phyloP scores from a whole-genome alignment of 2,113 vertebrate species.

The Toxotes chatareus region DNA sequence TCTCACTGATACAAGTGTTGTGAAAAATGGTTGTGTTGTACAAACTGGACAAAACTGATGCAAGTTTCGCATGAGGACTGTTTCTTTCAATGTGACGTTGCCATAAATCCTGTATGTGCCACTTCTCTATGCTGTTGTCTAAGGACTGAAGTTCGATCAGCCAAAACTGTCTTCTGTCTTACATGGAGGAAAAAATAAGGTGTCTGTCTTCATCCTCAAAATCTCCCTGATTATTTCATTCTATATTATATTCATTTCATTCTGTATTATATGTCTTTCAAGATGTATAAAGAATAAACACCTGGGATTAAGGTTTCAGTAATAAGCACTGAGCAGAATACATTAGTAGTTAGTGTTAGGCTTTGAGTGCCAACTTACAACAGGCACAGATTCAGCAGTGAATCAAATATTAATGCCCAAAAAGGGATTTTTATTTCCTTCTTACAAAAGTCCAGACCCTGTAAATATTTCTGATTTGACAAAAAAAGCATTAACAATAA shows the following conservation, averaged over 20 bases:
- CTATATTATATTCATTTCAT: conserved; percentile 19
- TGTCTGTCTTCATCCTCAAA: conserved; percentile 18
- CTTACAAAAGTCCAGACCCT: conserved; percentile 6
- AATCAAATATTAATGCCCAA: conserved; percentile 1
- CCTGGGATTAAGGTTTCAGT: conserved; percentile 17
- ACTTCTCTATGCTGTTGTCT: conserved; percentile 29
- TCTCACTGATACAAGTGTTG: background rate
- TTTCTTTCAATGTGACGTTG: conserved; percentile 52
- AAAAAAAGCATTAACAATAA: background rate
- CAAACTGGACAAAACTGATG: conserved; percentile 19
- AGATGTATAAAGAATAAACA: conserved; percentile 8
- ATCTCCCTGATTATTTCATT: conserved; percentile 31
- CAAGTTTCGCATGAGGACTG: conserved; percentile 51
- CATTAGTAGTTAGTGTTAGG: conserved; percentile 17
- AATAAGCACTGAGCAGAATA: conserved; percentile 27
- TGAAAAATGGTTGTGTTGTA: background rate
- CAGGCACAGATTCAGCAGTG: background rate
- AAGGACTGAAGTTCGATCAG: conserved; percentile 3
- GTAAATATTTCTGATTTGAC: conserved; percentile 56
- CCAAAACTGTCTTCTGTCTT: conserved; percentile 36
- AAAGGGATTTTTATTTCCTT: conserved; percentile 1
- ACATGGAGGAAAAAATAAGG: background rate
- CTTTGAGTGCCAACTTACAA: background rate
- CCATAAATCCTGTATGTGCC: conserved; percentile 48
- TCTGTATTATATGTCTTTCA: conserved; percentile 19